A percentile compares a stretch with the other conserved stretches of the same genome.
phyloP scores from a whole-genome alignment of 2,113 vertebrate genomes.

The Scolopax mira region DNA sequence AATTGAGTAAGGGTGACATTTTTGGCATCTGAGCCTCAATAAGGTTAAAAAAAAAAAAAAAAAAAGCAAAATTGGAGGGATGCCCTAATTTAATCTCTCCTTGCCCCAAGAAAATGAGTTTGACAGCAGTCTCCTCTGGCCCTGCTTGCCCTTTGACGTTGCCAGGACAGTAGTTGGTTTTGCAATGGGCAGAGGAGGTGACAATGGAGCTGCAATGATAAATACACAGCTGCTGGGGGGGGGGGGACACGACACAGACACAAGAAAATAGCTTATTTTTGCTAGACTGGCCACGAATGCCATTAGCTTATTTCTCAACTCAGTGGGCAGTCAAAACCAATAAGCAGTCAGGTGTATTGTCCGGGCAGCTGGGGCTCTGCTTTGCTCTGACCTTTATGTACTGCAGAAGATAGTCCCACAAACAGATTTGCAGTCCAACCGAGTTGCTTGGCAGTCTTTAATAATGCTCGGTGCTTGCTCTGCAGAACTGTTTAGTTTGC shows the following conservation, averaged over 20 bases:
- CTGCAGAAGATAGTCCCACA: neutral
- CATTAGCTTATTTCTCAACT: slow-evolving; percentile 25
- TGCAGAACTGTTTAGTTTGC: slow-evolving; percentile 66
- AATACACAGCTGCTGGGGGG: slow-evolving; percentile 10
- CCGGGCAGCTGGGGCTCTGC: slow-evolving; percentile 45
- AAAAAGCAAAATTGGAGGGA: too few species aligned
- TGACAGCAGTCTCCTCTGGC: neutral
- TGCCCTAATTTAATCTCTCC: neutral
- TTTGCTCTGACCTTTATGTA: slow-evolving; percentile 27
- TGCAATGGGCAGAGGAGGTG: neutral
- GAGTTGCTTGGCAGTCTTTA: slow-evolving; percentile 59
- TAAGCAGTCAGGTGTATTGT: slow-evolving; percentile 64
- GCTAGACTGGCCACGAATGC: slow-evolving; percentile 35
- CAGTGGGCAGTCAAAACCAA: slow-evolving; percentile 62
- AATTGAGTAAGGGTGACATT: neutral
- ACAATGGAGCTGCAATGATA: neutral
- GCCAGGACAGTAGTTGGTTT: neutral
- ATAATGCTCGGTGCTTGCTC: slow-evolving; percentile 47
- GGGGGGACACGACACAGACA: neutral
- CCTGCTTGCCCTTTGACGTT: neutral
- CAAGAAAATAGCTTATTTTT: slow-evolving; percentile 46
- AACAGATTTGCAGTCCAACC: neutral
- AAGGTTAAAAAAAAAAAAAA: neutral
- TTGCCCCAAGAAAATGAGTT: neutral
- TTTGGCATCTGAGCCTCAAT: neutral